phyloP scores from a whole-genome alignment of 2,888 invertebrate genomes.

The Apoda limacodes region DNA sequence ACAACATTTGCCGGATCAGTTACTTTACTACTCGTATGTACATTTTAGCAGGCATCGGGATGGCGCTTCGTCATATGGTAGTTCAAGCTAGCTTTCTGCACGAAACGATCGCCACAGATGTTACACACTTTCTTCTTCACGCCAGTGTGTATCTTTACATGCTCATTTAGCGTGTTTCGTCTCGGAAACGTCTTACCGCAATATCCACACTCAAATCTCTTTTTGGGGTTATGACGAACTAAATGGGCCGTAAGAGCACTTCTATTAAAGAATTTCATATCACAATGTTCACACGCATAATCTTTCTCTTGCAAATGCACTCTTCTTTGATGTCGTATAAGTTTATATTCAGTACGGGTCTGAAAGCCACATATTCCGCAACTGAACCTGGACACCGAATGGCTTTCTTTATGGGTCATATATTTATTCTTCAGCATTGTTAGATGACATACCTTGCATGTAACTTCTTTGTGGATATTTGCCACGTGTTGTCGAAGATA shows the following conservation, averaged over 20 bases:
- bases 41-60: too few species aligned
- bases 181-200: constrained; percentile 30
- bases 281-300: constrained; percentile 10
- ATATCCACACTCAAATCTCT: constrained; percentile 24
- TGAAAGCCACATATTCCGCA: constrained; percentile 9
- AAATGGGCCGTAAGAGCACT: constrained; percentile 5
- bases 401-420: constrained; percentile 5
- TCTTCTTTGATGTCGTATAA: constrained; percentile 3
- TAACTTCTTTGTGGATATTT: not conserved
- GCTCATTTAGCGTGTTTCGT: constrained; percentile 13
- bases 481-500: not conserved
- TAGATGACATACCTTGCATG: constrained; percentile 3
- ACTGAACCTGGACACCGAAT: constrained; percentile 1
- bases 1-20: too few species aligned
- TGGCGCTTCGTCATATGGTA: too few species aligned
- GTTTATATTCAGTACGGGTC: not conserved
- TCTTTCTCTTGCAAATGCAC: constrained; percentile 11
- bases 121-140: constrained; percentile 21
- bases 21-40: too few species aligned
- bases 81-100: too few species aligned
- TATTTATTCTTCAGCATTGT: constrained; percentile 6
- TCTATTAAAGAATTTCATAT: constrained; percentile 2
- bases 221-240: constrained; percentile 12
- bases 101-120: constrained; percentile 24
- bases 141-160: constrained; percentile 23